Base-by-base conservation (phyloP, 2,797 vertebrate species). In the Clarias platycephalus region DNA sequence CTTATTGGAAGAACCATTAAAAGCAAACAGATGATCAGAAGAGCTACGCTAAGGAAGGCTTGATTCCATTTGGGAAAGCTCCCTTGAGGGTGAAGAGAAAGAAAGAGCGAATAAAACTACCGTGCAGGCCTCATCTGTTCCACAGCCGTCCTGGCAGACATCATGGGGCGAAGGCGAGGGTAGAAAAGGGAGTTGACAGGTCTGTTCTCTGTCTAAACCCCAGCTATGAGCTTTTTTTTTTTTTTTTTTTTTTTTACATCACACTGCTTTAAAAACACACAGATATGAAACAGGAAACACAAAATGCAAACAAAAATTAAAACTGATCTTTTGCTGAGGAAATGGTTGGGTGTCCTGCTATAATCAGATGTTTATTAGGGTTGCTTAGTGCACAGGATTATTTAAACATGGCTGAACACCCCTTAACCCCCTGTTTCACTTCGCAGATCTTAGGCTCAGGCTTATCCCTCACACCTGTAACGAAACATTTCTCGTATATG, bases 81-180 rank as follows among this genome's bases (percentile, higher is more conserved):
- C 49, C 40, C 70, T 6, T 26, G 40, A 44, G 49, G 28, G 28
- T 67, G 60, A 34, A 81, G 18, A 70, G 58, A 84, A 22, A 24
- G 20, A 31, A 31, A 64, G 31, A 60, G 72, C 62, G 34, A 86
- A 60, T 31, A 66, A 37, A 62, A 55, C 90, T 86, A 70, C 13
- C 24, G 20, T 26, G 34, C 81, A 92, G 87, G 93, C 89, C 83
- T 92, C 90, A 95, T 96, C 91, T 95, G 90, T 93, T 96, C 92
- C 91, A 89, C 93, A 96, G 94, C 94, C 92, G 89, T 85, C 89
- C 91, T 95, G 92, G 91, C 93, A 88, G 83, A 67, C 74, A 85
- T 60, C 20, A 57, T 40, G 74, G 55, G 70, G 60, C 0, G 40
- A 49, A 76, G 57, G 26, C n/a, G 72, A 68, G 57, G 62, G 44